Conservation (phyloP, 2,888 invertebrate species). For the Fragum sueziense region DNA sequence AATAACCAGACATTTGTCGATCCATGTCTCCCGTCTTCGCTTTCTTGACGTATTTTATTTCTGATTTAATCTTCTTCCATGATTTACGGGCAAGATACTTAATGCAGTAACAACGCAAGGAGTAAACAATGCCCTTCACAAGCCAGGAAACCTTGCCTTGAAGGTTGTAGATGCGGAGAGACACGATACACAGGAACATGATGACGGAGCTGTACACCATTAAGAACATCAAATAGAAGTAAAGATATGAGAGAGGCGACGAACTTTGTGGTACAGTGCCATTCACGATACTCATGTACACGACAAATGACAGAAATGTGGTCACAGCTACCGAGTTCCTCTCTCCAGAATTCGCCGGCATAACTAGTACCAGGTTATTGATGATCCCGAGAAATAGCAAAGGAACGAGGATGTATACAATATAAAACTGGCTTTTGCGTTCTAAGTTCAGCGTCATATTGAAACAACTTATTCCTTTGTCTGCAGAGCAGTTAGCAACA, state of each 20-base stretch:
- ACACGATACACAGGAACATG: slow-evolving; percentile 49
- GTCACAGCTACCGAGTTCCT: slow-evolving; percentile 52
- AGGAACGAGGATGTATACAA: slow-evolving; percentile 42
- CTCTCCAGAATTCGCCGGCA: slow-evolving; percentile 52
- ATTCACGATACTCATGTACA: slow-evolving; percentile 51
- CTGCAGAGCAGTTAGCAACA: not conserved
- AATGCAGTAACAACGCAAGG: not conserved
- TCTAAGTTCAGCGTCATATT: slow-evolving; percentile 26
- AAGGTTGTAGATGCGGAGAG: slow-evolving; percentile 36
- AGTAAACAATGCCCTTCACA: not conserved
- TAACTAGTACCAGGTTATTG: slow-evolving; percentile 49
- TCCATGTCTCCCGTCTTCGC: not conserved
- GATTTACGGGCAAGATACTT: not conserved
- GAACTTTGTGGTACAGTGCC: slow-evolving; percentile 52
- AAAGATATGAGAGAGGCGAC: slow-evolving; percentile 44
- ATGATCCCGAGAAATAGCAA: slow-evolving; percentile 36
- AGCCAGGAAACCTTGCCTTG: not conserved
- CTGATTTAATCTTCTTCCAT: not conserved
- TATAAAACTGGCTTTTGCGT: slow-evolving; percentile 39
- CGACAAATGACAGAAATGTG: slow-evolving; percentile 52
- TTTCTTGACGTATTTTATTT: not conserved
- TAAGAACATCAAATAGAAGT: slow-evolving; percentile 44
- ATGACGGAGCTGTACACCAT: slow-evolving; percentile 42
- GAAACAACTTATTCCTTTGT: not conserved
- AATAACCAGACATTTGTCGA: not conserved